Percentiles rank a stretch among this genome's conserved stretches.
phyloP scores from a whole-genome alignment of 2,113 vertebrate species.

The Genyomyrus donnyi region DNA sequence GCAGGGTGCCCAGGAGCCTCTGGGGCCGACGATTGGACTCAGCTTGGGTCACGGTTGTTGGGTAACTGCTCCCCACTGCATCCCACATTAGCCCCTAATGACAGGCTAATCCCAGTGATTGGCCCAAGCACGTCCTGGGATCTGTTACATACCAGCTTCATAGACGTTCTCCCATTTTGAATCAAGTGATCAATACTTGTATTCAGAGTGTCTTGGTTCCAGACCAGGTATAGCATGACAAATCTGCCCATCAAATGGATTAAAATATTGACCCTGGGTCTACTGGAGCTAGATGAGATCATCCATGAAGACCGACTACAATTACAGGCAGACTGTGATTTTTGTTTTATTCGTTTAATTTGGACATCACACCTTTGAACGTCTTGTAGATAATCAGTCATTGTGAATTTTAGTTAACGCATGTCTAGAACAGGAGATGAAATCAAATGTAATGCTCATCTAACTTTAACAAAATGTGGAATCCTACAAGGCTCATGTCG shows the following conservation, averaged over 20 bases:
- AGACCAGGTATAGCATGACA: conserved; percentile 9
- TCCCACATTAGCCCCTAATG: neutral
- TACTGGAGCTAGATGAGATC: neutral
- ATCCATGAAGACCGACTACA: neutral
- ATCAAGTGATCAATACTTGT: conserved; percentile 13
- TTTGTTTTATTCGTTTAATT: neutral
- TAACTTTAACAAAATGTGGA: conserved; percentile 13
- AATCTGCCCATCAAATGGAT: conserved; percentile 8
- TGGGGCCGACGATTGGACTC: no score
- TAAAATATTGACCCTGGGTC: conserved; percentile 12
- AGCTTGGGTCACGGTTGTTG: no score
- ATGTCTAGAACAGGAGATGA: conserved; percentile 2
- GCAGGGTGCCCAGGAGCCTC: no score
- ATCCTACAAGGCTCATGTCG: neutral
- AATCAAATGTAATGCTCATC: conserved; percentile 14
- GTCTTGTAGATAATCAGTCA: neutral
- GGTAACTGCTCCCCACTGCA: no score
- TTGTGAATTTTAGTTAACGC: conserved; percentile 2
- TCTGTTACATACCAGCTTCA: neutral
- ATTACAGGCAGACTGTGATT: neutral
- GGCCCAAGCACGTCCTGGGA: neutral
- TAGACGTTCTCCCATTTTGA: neutral
- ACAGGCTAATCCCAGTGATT: neutral
- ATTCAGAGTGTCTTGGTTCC: neutral
- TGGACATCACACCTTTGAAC: neutral